Base-by-base conservation (phyloP, 2,888 invertebrate species). In the Megastigmus dorsalis region DNA sequence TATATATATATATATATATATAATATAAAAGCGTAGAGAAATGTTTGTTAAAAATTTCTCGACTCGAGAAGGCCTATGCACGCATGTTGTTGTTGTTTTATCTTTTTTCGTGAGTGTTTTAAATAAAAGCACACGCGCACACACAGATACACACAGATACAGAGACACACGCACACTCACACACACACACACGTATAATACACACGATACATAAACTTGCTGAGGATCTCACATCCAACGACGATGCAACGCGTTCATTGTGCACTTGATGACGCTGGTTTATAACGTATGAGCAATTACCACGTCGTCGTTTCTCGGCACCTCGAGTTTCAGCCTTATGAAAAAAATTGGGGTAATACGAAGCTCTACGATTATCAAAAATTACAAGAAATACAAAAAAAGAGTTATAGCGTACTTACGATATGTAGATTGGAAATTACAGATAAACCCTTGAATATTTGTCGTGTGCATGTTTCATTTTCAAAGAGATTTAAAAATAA, bases 21-120 rank as follows among this genome's bases (percentile, higher is more conserved):
- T 55, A 33, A 13, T n/a, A 62, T 4, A 20, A n/a, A 15, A n/a
- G 54, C 28, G 26, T 54, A 54, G 60, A 26, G 13, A 48, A 60
- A 48, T 62, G 23, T 45, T 67, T 55, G 23, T 68, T 63, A 52
- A 63, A 55, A 67, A 26, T 55, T 57, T 68, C 55, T 68, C 48
- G 13, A 41, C n/a, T 68, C 9, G 57, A 65, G 38, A 74, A 70
- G 74, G 74, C 74, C 74, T 74, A 74, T 70, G 69, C 69, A 70
- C 69, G 15, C 52, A 52, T 50, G 50, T 62, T 55, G 54, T 55
- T 73, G 57, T 70, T 65, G 36, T 74, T 74, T 70, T 70, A 57
- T 67, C 67, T 54, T 57, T 52, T 59, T 65, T 57, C 68, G 43
- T 67, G 43, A 67, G 38, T 45, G 18, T 67, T 60, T 66, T 20